Evolutionary conservation across 2,113 vertebrate species (phyloP).

Genomic region (Chiloscyllium plagiosum): DNA sequence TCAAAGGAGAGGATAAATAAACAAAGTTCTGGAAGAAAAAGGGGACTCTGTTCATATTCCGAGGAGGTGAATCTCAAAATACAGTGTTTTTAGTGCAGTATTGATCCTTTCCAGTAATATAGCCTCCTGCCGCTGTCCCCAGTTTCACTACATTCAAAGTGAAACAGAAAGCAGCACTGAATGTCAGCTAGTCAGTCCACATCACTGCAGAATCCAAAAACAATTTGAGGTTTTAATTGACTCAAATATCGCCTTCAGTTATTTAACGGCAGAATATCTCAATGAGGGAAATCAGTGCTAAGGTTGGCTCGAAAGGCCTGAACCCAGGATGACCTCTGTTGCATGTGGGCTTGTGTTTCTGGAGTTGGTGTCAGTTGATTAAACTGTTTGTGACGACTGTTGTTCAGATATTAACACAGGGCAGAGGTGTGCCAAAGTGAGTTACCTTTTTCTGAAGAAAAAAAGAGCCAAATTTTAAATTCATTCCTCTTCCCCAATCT

Average conservation of each 20-base stretch:
- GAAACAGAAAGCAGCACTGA: conserved; percentile 10
- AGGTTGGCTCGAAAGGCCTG: background rate
- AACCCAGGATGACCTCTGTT: background rate
- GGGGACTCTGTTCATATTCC: background rate
- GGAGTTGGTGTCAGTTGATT: conserved; percentile 1
- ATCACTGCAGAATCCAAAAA: background rate
- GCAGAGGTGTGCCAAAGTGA: background rate
- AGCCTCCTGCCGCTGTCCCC: background rate
- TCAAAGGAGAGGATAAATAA: background rate
- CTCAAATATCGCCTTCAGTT: conserved; percentile 3
- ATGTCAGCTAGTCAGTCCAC: background rate
- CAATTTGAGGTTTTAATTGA: conserved; percentile 33
- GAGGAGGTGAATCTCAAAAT: background rate
- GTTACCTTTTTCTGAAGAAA: background rate
- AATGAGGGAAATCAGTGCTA: background rate
- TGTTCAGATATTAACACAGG: background rate
- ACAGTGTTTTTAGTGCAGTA: background rate
- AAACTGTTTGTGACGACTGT: background rate
- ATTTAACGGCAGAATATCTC: conserved; percentile 3
- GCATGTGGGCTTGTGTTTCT: background rate
- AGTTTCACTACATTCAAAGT: background rate
- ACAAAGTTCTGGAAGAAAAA: background rate
- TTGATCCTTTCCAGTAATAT: background rate
- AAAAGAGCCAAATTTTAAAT: background rate
- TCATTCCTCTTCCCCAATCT: background rate